Evolutionary conservation across 92 coral and sea anemone genomes (phyloP), one percentile per base, ranked within the genome.

Genomic region (Epizoanthus rinbou): DNA sequence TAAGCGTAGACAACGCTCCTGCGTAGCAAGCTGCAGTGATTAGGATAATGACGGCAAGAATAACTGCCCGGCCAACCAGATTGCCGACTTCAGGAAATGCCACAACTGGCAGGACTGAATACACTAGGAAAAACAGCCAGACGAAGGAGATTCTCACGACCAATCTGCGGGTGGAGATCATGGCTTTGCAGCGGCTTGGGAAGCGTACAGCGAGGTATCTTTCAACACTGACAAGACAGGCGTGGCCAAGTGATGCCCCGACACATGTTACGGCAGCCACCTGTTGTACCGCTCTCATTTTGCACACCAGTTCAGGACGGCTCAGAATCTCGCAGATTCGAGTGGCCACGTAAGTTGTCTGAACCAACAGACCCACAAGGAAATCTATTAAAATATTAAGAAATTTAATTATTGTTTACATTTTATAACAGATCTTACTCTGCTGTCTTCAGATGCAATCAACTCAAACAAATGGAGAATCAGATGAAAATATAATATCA

Each of bases 121-220:
- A 19, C 16, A 13, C n/a, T 41, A 33, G 2, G 17, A 73, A 45
- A 11, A 73, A 6, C 71, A 66, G n/a, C 78, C 59, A 45, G 53
- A 73, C 47, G 59, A 73, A 35, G 10, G 17, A 50, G 59, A 47
- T 58, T 6, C 8, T 3, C 58, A 45, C 1, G 0, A 11, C 2
- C 1, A 39, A 62, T 6, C 78, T 57, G 37, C 78, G 17, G 11
- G 10, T 73, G 22, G 58, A 45, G 15, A 73, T 8, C 5, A 50
- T 31, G 31, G 0, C 5, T 35, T 22, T 73, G 78, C 21, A 73
- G 33, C 33, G 52, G 58, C 0, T 3, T 13, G 78, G 78, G 60
- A 50, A 21, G 56, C 78, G 22, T 8, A 73, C 78, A 7, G 78
- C 78, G 4, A 73, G 59, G 22, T 21, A 73, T 21, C 78, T 73